Conservation (phyloP, 64 coral and sea anemone genomes). For the Actinia tenebrosa region DNA sequence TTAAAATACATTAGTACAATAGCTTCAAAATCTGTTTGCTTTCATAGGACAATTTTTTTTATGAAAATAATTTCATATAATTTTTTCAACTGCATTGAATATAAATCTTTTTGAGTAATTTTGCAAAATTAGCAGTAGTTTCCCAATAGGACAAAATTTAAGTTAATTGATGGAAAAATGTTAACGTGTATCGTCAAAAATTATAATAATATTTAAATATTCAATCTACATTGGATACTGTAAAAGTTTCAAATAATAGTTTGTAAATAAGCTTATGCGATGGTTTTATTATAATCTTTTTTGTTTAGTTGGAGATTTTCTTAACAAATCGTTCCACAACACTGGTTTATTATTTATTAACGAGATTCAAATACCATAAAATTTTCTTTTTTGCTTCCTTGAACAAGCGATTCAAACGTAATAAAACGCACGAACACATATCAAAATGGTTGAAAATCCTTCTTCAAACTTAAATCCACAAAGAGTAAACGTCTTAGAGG, state of each 20-base stretch:
- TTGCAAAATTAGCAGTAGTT: not conserved
- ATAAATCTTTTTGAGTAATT: too few relatives aligned
- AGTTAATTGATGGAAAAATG: not conserved
- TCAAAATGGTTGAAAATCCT: not conserved
- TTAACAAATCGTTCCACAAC: slow-evolving; percentile 1
- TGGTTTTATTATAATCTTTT: not conserved
- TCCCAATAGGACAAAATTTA: not conserved
- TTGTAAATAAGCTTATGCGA: not conserved
- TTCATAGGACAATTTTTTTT: too few relatives aligned
- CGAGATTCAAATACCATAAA: not conserved
- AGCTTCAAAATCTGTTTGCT: too few relatives aligned
- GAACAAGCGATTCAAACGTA: not conserved
- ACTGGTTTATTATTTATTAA: slow-evolving; percentile 24
- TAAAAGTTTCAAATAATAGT: not conserved
- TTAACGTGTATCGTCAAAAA: not conserved
- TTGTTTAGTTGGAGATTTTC: not conserved
- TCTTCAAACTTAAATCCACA: not conserved
- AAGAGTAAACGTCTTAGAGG: not conserved
- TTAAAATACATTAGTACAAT: too few relatives aligned
- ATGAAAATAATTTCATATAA: too few relatives aligned
- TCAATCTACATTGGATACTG: not conserved
- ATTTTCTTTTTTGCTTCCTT: slow-evolving; percentile 6
- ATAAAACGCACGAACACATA: not conserved
- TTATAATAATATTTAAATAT: not conserved
- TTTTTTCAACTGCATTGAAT: not conserved